These are phyloP conservation scores for Xyrauchen texanus DNA, from an alignment of 2,113 vertebrate species.

Conservation along the genomic window DNA sequence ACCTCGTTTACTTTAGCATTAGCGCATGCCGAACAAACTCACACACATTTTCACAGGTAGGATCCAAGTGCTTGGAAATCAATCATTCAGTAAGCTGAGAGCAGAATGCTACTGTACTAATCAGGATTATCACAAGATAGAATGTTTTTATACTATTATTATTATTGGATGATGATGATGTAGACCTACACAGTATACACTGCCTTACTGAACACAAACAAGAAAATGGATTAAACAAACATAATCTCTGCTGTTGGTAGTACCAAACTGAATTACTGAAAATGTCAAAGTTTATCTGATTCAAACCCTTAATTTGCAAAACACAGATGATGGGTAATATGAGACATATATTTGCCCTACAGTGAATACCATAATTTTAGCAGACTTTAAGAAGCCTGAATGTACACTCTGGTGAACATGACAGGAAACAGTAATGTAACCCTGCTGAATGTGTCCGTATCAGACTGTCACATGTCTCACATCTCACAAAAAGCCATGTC, in stretches of 20 bases:
- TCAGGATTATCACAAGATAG: conserved; percentile 5
- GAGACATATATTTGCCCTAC: not conserved
- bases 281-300: not conserved
- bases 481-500: too few species aligned
- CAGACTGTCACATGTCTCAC: conserved; percentile 22
- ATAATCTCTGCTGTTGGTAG: not conserved
- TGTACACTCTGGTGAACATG: conserved; percentile 11
- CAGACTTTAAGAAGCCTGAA: conserved; percentile 23
- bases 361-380: not conserved
- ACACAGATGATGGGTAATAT: not conserved
- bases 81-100: conserved; percentile 5
- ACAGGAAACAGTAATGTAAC: conserved; percentile 30
- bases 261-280: not conserved
- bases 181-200: conserved; percentile 19
- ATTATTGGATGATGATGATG: conserved; percentile 6
- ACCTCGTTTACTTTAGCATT: conserved; percentile 17
- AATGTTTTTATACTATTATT: conserved; percentile 42
- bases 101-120: not conserved
- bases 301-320: not conserved
- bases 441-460: conserved; percentile 48
- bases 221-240: not conserved
- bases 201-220: conserved; percentile 49
- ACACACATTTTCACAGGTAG: not conserved
- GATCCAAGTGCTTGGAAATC: conserved; percentile 14
- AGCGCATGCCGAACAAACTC: conserved; percentile 8